Percentiles rank a stretch among this genome's conserved stretches.
Evolutionary conservation across 2,797 vertebrate species (phyloP).

Genomic region (Pseudomugil tenellus): DNA sequence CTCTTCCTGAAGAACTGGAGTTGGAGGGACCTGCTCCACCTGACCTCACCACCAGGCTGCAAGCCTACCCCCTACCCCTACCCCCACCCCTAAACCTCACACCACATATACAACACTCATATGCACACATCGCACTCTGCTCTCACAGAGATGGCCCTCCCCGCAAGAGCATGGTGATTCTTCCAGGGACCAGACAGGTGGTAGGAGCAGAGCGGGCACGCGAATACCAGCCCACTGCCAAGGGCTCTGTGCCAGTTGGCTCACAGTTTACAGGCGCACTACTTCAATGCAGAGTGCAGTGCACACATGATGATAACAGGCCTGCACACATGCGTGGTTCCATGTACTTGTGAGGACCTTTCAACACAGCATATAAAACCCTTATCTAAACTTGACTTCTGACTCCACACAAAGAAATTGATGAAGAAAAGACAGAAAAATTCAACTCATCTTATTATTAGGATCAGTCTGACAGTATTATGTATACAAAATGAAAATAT

Average conservation of each 20-base stretch:
- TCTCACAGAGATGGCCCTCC: conserved; percentile 51
- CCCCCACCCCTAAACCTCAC: conserved; percentile 27
- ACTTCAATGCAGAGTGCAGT: conserved; percentile 70
- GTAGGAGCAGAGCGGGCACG: conserved; percentile 76
- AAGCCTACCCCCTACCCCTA: conserved; percentile 24
- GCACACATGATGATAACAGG: conserved; percentile 75
- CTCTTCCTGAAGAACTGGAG: conserved; percentile 49
- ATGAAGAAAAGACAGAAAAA: conserved; percentile 16
- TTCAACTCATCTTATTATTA: conserved; percentile 3
- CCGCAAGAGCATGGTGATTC: conserved; percentile 69
- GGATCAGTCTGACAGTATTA: not conserved
- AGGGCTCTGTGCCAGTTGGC: conserved; percentile 80
- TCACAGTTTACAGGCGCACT: conserved; percentile 66
- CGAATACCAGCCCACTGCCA: conserved; percentile 72
- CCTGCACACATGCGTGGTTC: conserved; percentile 63
- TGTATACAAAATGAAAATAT: not conserved
- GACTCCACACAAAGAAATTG: conserved; percentile 30
- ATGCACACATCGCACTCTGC: conserved; percentile 19
- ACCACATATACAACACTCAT: conserved; percentile 16
- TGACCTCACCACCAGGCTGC: conserved; percentile 42
- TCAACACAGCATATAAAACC: conserved; percentile 23
- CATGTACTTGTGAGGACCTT: conserved; percentile 58
- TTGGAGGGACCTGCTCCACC: conserved; percentile 42
- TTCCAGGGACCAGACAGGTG: conserved; percentile 84
- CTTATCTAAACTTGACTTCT: conserved; percentile 37